phyloP scores from a whole-genome alignment of 2,797 vertebrate species.

The Phoeniculus purpureus region DNA sequence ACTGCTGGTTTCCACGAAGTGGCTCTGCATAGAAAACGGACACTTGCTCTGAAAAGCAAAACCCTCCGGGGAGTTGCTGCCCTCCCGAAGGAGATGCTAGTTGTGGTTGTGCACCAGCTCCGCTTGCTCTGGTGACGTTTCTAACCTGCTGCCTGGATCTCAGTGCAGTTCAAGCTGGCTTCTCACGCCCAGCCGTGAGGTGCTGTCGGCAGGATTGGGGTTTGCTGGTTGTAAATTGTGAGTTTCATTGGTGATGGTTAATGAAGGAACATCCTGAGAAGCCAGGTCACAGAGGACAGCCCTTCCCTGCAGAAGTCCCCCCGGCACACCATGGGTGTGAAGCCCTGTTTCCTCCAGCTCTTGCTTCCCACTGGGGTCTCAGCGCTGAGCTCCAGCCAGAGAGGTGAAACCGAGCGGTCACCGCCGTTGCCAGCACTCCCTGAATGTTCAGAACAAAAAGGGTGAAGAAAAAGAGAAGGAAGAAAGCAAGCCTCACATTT shows the following conservation, averaged over 20 bases:
- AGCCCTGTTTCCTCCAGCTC: background rate
- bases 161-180: slow-evolving; percentile 41
- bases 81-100: slow-evolving; percentile 17
- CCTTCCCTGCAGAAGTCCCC: background rate
- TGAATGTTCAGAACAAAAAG: slow-evolving; percentile 53
- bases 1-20: slow-evolving; percentile 60
- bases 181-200: background rate
- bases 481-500: slow-evolving; percentile 70
- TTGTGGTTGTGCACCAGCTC: slow-evolving; percentile 13
- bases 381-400: background rate
- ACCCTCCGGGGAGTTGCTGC: slow-evolving; percentile 47
- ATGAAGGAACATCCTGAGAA: slow-evolving; percentile 43
- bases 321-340: background rate
- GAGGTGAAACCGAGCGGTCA: background rate
- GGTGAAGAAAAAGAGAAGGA: slow-evolving; percentile 44
- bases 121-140: slow-evolving; percentile 24
- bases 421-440: slow-evolving; percentile 14
- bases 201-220: slow-evolving; percentile 11
- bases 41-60: slow-evolving; percentile 43
- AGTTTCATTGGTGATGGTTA: slow-evolving; percentile 69
- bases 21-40: slow-evolving; percentile 63
- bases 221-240: slow-evolving; percentile 52
- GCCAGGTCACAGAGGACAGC: slow-evolving; percentile 33
- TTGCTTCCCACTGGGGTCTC: background rate
- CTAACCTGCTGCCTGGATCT: slow-evolving; percentile 56